Conservation (phyloP, 2,888 invertebrate species). For the Tetramorium bicarinatum region DNA sequence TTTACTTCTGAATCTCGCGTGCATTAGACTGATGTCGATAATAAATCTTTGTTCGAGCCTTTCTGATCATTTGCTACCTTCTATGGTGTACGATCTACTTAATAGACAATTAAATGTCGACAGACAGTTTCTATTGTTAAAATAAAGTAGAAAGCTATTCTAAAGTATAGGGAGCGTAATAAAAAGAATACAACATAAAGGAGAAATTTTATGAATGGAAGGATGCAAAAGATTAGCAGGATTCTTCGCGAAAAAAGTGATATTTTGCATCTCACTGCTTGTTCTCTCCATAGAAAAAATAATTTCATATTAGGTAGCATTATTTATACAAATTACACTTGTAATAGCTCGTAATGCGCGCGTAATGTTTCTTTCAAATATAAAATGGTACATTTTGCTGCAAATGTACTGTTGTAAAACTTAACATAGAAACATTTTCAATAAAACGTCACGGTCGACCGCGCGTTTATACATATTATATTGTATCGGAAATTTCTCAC, state of each 20-base stretch:
- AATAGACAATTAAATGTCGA: conserved; percentile 39
- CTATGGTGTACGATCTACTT: conserved; percentile 36
- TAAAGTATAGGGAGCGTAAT: neutral
- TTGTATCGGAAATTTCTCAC: conserved; percentile 51
- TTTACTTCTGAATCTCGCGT: conserved; percentile 28
- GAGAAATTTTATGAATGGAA: conserved; percentile 6
- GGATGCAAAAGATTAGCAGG: neutral
- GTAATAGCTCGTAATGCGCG: neutral
- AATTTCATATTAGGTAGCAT: conserved; percentile 19
- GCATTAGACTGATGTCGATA: conserved; percentile 41
- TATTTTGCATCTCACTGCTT: neutral
- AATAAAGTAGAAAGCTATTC: conserved; percentile 43
- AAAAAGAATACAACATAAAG: neutral
- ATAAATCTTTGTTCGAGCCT: conserved; percentile 54
- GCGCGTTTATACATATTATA: conserved; percentile 18
- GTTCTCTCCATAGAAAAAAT: neutral
- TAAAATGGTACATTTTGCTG: neutral
- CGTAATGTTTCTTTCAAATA: neutral
- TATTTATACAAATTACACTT: conserved; percentile 10
- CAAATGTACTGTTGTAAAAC: conserved; percentile 28
- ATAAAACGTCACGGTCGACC: conserved; percentile 46
- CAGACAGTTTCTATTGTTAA: conserved; percentile 38
- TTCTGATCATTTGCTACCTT: conserved; percentile 48
- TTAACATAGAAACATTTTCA: conserved; percentile 34
- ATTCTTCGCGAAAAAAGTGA: neutral